Base-by-base conservation (phyloP, 2,888 invertebrate species). In the Pristionchus entomophagus region DNA sequence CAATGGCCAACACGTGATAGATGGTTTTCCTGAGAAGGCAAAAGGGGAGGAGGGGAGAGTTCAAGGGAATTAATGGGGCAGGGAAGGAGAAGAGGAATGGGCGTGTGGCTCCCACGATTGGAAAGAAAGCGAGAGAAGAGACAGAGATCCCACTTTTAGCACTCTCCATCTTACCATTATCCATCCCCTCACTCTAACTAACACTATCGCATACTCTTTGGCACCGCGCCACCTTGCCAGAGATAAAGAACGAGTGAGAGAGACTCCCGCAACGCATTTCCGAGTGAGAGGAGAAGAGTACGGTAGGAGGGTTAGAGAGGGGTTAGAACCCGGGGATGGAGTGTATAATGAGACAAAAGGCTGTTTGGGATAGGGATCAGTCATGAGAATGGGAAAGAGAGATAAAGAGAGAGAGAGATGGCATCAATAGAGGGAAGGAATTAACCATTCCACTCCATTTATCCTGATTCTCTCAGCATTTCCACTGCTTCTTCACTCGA, bases 321-420 rank as follows among this genome's bases (percentile, higher is more conserved):
- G 35, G 73, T 73, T 73, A 73, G 73, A 73, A 69, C 69, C 22
- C n/a, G 26, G 38, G 22, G 73, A 45, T 41, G 73, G 45, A 41
- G 73, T 73, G 73, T 41, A 73, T 73, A 73, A 73, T 73, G 73
- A 73, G 73, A 41, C 38, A n/a, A n/a, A n/a, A n/a, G 41, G 73
- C 41, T 73, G 73, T 73, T 73, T 73, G 73, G 73, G 73, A 73
- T 73, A 73, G 73, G 73, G 73, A 73, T 73, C 73, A 73, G 73
- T 38, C 41, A n/a, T 45, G 73, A 73, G 73, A 45, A 73, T 10
- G 41, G 73, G 41, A 41, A 38, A 73, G 41, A 73, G 73, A 73
- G 41, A 45, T 17, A 45, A 41, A 41, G 38, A 29, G 65, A 65
- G 65, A 45, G 73, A 73, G 73, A 73, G 41, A 73, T 45, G 73